Percentiles rank a stretch among this genome's conserved stretches.
Conservation (phyloP, 2,113 vertebrate genomes). For the Pseudonaja textilis region DNA sequence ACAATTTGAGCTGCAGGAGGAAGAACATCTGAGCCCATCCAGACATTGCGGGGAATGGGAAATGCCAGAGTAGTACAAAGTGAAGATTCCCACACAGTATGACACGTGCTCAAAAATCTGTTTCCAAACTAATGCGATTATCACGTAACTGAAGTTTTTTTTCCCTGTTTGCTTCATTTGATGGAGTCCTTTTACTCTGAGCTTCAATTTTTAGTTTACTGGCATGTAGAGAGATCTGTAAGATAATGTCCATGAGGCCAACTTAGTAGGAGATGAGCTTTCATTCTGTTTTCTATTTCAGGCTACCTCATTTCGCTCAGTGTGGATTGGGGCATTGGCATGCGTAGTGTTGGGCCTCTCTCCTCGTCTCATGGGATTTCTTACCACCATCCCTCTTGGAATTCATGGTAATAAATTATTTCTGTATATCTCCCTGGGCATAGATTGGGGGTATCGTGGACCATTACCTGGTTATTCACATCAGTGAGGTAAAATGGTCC, state of each 20-base stretch:
- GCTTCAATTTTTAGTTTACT: neutral
- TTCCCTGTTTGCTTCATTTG: neutral
- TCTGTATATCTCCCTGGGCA: neutral
- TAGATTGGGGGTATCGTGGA: neutral
- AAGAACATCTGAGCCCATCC: neutral
- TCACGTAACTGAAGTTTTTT: neutral
- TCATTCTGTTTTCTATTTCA: conserved; percentile 36
- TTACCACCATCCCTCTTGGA: conserved; percentile 72
- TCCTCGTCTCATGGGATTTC: conserved; percentile 67
- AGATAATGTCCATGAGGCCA: neutral
- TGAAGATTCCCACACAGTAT: neutral
- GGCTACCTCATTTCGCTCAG: conserved; percentile 68
- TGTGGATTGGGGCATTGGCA: conserved; percentile 64
- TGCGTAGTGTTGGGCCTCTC: conserved; percentile 76
- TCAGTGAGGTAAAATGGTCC: neutral
- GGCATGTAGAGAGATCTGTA: neutral
- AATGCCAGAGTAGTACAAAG: neutral
- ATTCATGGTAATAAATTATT: conserved; percentile 71
- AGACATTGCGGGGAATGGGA: neutral
- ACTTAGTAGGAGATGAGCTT: neutral
- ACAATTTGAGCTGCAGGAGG: neutral
- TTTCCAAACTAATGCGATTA: neutral
- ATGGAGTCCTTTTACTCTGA: neutral
- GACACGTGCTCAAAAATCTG: neutral
- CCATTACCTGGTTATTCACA: neutral